Conservation (phyloP, 2,888 invertebrate species). For the Spodoptera picta region DNA sequence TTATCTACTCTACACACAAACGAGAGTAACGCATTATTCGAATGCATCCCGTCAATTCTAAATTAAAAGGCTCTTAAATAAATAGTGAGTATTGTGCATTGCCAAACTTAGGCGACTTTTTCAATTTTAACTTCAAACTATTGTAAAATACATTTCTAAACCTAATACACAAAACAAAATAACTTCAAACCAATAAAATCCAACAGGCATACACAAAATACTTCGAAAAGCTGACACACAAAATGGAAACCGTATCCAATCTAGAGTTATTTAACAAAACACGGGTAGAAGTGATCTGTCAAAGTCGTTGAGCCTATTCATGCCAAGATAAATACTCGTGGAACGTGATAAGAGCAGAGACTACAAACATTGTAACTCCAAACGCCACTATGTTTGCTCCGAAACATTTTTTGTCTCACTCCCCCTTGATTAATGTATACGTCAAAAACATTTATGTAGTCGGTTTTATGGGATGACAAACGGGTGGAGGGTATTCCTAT, state of each 20-base stretch:
- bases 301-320: conserved; percentile 75
- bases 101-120: too few relatives aligned
- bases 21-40: too few relatives aligned
- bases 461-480: conserved; percentile 61
- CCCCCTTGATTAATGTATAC: conserved; percentile 64
- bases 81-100: too few relatives aligned
- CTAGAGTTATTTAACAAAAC: conserved; percentile 77
- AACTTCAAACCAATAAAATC: conserved; percentile 8
- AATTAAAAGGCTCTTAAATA: too few relatives aligned
- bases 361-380: conserved; percentile 61
- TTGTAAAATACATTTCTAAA: background rate
- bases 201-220: conserved; percentile 30
- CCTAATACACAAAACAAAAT: conserved; percentile 9
- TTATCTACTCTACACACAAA: too few relatives aligned
- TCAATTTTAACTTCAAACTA: too few relatives aligned
- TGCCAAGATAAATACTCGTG: conserved; percentile 75
- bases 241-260: conserved; percentile 61
- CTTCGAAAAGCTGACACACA: conserved; percentile 50
- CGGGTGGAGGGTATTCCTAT: conserved; percentile 52
- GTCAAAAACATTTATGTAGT: conserved; percentile 62
- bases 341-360: conserved; percentile 70
- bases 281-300: conserved; percentile 75
- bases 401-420: conserved; percentile 56
- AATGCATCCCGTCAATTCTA: too few relatives aligned
- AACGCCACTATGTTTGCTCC: conserved; percentile 44